These are phyloP conservation scores for Ormia ochracea DNA, from an alignment of 2,888 invertebrate species.

Conservation along the genomic window DNA sequence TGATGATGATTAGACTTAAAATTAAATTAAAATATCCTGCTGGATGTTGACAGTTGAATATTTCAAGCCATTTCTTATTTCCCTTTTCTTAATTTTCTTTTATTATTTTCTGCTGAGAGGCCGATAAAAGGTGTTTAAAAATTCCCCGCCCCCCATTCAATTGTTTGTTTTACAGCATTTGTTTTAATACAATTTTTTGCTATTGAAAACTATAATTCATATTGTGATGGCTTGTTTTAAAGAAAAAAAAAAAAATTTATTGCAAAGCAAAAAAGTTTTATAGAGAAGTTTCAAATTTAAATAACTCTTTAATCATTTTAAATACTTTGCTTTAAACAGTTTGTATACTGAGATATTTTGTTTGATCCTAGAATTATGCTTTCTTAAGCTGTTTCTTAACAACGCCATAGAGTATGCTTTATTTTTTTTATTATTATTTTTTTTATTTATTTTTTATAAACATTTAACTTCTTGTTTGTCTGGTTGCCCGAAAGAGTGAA, in stretches of 20 bases:
- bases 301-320: no score
- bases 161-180: no score
- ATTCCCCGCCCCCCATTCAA: no score
- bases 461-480: background rate
- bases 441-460: no score
- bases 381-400: background rate
- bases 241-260: no score
- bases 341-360: background rate
- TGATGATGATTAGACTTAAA: slow-evolving; percentile 12
- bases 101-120: background rate
- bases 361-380: background rate
- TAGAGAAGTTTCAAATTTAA: no score
- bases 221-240: no score
- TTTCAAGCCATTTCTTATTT: background rate
- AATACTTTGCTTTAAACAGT: background rate
- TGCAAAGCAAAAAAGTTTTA: no score
- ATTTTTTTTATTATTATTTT: slow-evolving; percentile 12
- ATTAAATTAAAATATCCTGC: slow-evolving; percentile 6
- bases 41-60: background rate
- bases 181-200: no score
- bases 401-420: background rate
- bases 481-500: background rate
- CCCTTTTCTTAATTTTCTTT: background rate
- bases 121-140: background rate
- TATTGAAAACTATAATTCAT: no score